These are phyloP conservation scores for Acropora yongei DNA, from an alignment of 64 coral and sea anemone species.

Conservation along the genomic window DNA sequence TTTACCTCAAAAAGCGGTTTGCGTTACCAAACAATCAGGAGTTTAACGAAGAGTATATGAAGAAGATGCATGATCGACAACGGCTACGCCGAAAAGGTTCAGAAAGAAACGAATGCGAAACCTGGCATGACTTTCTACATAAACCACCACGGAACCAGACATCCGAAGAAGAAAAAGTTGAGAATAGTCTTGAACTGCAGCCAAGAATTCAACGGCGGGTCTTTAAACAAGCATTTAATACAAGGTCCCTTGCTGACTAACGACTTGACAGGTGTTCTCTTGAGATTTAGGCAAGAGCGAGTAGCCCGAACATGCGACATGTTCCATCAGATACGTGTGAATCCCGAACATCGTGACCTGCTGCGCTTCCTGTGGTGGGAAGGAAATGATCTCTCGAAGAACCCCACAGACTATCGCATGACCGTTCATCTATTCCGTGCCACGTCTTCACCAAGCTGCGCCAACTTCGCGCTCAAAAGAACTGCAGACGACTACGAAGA, in stretches of 20 bases:
- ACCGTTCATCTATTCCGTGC: neutral
- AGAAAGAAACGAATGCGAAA: neutral
- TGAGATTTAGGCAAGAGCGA: constrained; percentile 34
- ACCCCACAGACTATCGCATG: neutral
- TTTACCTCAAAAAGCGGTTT: constrained; percentile 22
- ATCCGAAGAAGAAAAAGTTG: neutral
- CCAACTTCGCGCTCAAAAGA: neutral
- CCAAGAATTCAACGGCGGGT: neutral
- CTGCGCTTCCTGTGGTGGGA: no score
- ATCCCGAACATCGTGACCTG: constrained; percentile 15
- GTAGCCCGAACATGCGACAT: constrained; percentile 16
- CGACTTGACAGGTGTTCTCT: neutral
- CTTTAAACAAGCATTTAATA: neutral
- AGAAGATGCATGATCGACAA: constrained; percentile 10
- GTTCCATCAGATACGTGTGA: constrained; percentile 20
- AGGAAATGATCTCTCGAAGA: neutral
- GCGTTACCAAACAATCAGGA: neutral
- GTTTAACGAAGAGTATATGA: neutral
- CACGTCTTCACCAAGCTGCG: neutral
- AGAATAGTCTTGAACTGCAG: constrained; percentile 29
- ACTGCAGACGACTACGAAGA: no score
- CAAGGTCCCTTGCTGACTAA: constrained; percentile 11
- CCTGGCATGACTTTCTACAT: constrained; percentile 19
- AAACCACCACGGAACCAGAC: constrained; percentile 22
- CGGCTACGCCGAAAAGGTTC: constrained; percentile 15